phyloP scores from a whole-genome alignment of 1,140 invertebrate species.

The Aphelenchoides fujianensis region DNA sequence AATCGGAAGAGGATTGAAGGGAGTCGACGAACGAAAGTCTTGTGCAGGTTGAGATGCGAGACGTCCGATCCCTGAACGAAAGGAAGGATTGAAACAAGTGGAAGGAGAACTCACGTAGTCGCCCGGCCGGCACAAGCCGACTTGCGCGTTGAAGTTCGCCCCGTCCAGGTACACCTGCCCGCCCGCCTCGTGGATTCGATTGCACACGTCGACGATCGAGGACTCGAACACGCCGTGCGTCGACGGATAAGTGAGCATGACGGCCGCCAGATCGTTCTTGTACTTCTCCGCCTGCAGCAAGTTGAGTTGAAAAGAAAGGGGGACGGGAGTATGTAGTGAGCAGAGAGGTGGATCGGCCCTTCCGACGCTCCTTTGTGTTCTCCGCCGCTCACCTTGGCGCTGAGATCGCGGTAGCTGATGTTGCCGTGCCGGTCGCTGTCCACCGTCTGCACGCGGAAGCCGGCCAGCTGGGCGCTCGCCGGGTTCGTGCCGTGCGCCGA shows the following conservation, averaged over 20 bases:
- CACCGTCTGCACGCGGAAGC: conserved; percentile 89
- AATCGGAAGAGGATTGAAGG: no score
- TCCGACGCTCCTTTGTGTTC: no score
- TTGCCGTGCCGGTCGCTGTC: conserved; percentile 79
- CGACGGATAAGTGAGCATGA: conserved; percentile 99
- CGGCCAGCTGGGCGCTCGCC: conserved; percentile 96
- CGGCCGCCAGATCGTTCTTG: conserved; percentile 79
- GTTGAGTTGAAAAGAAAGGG: background rate
- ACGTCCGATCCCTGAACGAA: conserved; percentile 98
- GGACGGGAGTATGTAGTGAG: no score
- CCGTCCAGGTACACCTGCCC: conserved; percentile 97
- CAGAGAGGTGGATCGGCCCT: no score
- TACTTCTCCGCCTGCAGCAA: conserved; percentile 73
- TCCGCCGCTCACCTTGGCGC: conserved; percentile 72
- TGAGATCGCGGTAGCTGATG: conserved; percentile 83
- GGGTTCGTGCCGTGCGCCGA: conserved; percentile 99
- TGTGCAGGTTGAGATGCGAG: conserved; percentile 91
- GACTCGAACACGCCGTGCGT: conserved; percentile 98
- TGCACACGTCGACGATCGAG: conserved; percentile 79
- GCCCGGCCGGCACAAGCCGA: conserved; percentile 84
- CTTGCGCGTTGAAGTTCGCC: conserved; percentile 99
- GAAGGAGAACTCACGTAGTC: no score
- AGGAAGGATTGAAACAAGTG: no score
- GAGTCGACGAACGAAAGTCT: no score
- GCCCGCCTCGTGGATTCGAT: conserved; percentile 82